Base-by-base conservation (phyloP, 1,140 invertebrate species). In the Drosophila parabipectinata region DNA sequence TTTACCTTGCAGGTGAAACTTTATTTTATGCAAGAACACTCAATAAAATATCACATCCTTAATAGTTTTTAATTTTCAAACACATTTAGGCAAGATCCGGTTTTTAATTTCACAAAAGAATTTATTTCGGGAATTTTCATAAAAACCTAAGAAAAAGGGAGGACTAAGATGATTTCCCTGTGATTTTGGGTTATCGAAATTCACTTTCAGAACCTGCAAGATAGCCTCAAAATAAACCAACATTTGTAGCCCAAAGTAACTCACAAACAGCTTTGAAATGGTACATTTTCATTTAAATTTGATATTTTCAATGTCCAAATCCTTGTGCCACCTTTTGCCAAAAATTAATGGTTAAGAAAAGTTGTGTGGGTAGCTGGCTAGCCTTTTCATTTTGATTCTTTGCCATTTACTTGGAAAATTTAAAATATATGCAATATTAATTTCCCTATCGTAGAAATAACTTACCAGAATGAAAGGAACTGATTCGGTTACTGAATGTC, bases 341-440 rank as follows among this genome's bases (percentile, higher is more conserved):
- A 9, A 18, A 47, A 21, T 47, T 9, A 47, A 24, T 47, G 15
- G 1, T 6, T 21, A 21, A 21, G 44, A 21, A 18, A 18, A 10
- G 41, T 1, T 45, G 32, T 45, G n/a, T 15, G 12, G 10, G 12
- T 44, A 21, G 12, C 50, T 5, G 4, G 12, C 34, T 15, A 44
- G 18, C 14, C 41, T 44, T 15, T 39, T 74, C 44, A 32, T 48
- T 71, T 56, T 52, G 28, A 75, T 62, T 64, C 55, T 57, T 39
- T 15, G 44, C 64, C 61, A 66, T 63, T 69, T 50, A 52, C 48
- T 74, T 87, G 64, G 48, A n/a, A 72, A 79, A 85, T 87, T 58
- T 85, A 87, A 85, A 78, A 76, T 79, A 78, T 87, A 72, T 28
- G 26, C 74, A 85, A 85, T 79, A 87, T 85, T 87, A 85, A 85